Evolutionary conservation across 2,888 invertebrate genomes (phyloP).

Genomic region (Autographa pulchrina): DNA sequence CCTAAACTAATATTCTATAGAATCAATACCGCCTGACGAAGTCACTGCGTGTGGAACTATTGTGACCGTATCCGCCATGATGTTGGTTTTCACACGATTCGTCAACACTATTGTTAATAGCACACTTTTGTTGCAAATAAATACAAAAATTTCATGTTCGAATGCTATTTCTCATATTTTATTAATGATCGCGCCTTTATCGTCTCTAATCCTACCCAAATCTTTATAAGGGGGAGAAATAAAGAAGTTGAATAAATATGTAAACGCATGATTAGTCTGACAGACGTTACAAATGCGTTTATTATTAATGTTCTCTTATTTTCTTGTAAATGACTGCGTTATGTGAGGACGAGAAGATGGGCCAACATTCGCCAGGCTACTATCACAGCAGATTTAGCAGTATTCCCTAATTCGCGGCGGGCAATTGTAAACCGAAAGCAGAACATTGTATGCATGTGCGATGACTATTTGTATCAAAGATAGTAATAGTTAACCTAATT

Average conservation of each 20-base stretch:
- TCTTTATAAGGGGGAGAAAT: conserved; percentile 34
- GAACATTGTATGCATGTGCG: background rate
- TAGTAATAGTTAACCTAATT: conserved; percentile 29
- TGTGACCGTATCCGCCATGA: conserved; percentile 62
- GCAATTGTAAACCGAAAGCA: background rate
- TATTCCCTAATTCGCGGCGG: conserved; percentile 2
- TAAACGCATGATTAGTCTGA: background rate
- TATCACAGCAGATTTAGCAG: background rate
- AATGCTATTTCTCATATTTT: conserved; percentile 40
- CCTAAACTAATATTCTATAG: conserved; percentile 69
- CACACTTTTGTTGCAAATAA: conserved; percentile 43
- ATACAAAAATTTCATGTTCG: conserved; percentile 46
- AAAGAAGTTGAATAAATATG: conserved; percentile 44
- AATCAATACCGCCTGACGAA: conserved; percentile 70
- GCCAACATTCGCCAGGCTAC: background rate
- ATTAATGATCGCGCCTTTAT: conserved; percentile 53
- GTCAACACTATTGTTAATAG: conserved; percentile 58
- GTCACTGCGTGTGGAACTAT: conserved; percentile 67
- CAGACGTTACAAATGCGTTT: conserved; percentile 7
- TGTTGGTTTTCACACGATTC: conserved; percentile 70
- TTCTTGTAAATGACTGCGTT: background rate
- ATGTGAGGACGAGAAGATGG: background rate
- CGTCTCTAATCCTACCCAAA: conserved; percentile 54
- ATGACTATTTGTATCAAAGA: conserved; percentile 8
- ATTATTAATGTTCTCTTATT: conserved; percentile 29